Percentiles rank a stretch among this genome's conserved stretches.
phyloP scores from a whole-genome alignment of 1,140 invertebrate genomes.

The Myzus persicae region DNA sequence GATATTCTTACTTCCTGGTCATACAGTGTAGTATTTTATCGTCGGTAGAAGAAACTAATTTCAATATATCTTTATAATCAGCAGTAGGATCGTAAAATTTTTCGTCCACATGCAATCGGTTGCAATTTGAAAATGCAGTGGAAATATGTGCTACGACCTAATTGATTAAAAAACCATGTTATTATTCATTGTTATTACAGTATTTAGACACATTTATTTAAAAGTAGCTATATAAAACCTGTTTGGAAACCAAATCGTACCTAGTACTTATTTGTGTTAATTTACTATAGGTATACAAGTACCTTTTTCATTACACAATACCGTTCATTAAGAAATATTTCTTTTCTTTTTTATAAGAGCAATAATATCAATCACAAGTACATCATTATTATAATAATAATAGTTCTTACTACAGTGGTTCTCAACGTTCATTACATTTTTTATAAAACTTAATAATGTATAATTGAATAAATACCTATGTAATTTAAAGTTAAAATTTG shows the following conservation, averaged over 20 bases:
- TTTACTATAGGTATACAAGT: not conserved
- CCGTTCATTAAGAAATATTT: not conserved
- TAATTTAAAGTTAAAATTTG: not conserved
- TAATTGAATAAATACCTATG: not conserved
- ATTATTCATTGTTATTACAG: not conserved
- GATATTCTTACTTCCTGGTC: conserved; percentile 65
- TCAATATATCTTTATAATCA: conserved; percentile 65
- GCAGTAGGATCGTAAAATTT: conserved; percentile 68
- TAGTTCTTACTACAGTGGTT: not conserved
- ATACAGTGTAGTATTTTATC: conserved; percentile 66
- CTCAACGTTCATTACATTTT: not conserved
- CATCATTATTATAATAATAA: not conserved
- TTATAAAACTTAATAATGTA: not conserved
- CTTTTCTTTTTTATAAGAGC: not conserved
- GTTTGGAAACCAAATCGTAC: not conserved
- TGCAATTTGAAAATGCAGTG: conserved; percentile 76
- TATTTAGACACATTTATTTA: not conserved
- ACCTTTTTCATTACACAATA: not conserved
- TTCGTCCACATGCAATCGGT: conserved; percentile 71
- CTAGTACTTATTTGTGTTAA: not conserved
- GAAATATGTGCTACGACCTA: conserved; percentile 72
- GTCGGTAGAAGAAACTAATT: conserved; percentile 66
- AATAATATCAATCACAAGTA: not conserved
- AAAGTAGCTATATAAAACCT: not conserved
- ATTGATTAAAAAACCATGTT: not conserved